A percentile compares a stretch with the other conserved stretches of the same genome.
These are phyloP conservation scores for Drosophila triauraria DNA, from an alignment of 1,140 invertebrate genomes.

Conservation along the genomic window DNA sequence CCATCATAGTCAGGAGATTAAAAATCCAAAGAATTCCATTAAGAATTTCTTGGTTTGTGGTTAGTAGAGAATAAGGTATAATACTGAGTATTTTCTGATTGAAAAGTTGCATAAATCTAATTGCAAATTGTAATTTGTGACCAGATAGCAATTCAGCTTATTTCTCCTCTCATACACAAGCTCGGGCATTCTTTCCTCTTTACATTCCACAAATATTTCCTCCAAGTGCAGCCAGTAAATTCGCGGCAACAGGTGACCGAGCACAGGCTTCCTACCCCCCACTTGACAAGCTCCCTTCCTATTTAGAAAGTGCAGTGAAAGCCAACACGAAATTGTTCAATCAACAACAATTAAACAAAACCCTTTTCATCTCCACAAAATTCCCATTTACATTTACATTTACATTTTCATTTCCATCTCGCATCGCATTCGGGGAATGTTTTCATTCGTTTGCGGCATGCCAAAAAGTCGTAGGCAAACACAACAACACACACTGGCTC, in stretches of 20 bases:
- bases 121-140: background rate
- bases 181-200: background rate
- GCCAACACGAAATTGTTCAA: constrained; percentile 61
- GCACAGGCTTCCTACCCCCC: background rate
- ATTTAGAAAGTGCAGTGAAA: constrained; percentile 82
- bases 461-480: constrained; percentile 31
- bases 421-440: constrained; percentile 26
- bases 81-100: too few species aligned
- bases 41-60: background rate
- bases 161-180: too few species aligned
- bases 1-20: background rate
- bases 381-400: constrained; percentile 36
- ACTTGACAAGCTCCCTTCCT: background rate
- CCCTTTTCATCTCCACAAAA: constrained; percentile 62
- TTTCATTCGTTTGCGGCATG: constrained; percentile 37
- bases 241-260: constrained; percentile 57
- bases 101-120: background rate
- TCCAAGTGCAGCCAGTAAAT: background rate
- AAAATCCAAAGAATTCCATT: background rate
- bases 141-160: too few species aligned
- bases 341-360: constrained; percentile 76
- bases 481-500: background rate
- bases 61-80: background rate
- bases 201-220: background rate
- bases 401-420: constrained; percentile 39